Conservation (phyloP, 2,888 invertebrate genomes). For the Conchocele bisecta region DNA sequence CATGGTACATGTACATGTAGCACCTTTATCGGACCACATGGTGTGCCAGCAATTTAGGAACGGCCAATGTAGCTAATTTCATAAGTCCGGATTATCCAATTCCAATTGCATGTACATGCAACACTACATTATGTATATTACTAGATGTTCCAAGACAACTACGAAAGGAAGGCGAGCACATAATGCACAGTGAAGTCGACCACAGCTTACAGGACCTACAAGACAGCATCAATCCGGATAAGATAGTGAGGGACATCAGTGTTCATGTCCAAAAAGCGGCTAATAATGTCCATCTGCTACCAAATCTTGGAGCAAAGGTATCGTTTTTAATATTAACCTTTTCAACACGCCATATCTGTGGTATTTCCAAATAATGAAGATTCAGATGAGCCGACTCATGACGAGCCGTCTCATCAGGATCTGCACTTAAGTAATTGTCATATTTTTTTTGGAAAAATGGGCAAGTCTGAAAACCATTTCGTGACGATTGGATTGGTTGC, state of each 20-base stretch:
- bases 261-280: conserved; percentile 53
- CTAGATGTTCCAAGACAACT: conserved; percentile 45
- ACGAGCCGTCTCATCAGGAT: no score
- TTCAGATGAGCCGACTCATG: no score
- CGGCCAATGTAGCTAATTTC: no score
- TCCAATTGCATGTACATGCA: no score
- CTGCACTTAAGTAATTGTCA: no score
- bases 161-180: conserved; percentile 33
- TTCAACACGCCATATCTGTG: conserved; percentile 8
- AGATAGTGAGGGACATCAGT: conserved; percentile 43
- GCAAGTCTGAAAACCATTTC: no score
- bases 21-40: no score
- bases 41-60: no score
- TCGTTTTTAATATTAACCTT: conserved; percentile 30
- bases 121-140: background rate
- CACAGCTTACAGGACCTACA: conserved; percentile 46
- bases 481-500: no score
- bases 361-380: background rate
- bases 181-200: conserved; percentile 48
- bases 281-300: conserved; percentile 44
- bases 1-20: no score
- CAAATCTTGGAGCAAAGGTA: conserved; percentile 43
- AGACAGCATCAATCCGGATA: conserved; percentile 49
- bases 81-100: no score
- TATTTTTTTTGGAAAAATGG: no score